Conservation (phyloP, 1,140 invertebrate species). For the Leptinotarsa lineolata region DNA sequence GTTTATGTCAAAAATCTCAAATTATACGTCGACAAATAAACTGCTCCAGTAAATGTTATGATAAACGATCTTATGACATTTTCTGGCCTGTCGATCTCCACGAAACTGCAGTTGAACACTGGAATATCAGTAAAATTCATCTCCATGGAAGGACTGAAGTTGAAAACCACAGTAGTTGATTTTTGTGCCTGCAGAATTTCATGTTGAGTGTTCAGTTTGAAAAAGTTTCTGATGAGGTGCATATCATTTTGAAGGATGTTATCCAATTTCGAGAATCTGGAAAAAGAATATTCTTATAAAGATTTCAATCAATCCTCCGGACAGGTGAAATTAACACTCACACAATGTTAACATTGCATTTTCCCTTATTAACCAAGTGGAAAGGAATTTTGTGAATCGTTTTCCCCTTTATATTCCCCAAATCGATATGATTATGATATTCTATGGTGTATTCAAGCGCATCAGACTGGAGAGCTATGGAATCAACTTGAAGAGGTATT, state of each 20-base stretch:
- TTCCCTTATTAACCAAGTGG: conserved; percentile 18
- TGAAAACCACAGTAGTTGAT: conserved; percentile 10
- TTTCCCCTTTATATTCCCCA: conserved; percentile 38
- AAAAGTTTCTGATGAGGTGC: conserved; percentile 12
- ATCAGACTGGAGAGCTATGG: conserved; percentile 28
- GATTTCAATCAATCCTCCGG: neutral
- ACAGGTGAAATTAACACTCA: neutral
- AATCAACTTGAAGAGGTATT: conserved; percentile 36
- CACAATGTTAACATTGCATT: neutral
- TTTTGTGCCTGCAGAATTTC: conserved; percentile 4
- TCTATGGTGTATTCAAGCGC: conserved; percentile 35
- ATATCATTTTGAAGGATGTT: neutral
- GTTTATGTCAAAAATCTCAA: neutral
- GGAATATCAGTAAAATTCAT: conserved; percentile 26
- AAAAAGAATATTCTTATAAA: neutral
- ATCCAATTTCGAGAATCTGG: neutral
- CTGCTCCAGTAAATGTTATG: conserved; percentile 25
- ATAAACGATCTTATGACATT: conserved; percentile 21
- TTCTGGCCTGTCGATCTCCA: conserved; percentile 24
- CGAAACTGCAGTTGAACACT: conserved; percentile 24
- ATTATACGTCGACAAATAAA: conserved; percentile 26
- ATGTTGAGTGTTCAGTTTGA: conserved; percentile 4
- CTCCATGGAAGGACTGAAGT: conserved; percentile 18
- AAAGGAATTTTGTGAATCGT: conserved; percentile 31
- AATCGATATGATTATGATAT: conserved; percentile 32